These are phyloP conservation scores for Glaucidium brasilianum DNA, from an alignment of 2,113 vertebrate species.

Conservation along the genomic window DNA sequence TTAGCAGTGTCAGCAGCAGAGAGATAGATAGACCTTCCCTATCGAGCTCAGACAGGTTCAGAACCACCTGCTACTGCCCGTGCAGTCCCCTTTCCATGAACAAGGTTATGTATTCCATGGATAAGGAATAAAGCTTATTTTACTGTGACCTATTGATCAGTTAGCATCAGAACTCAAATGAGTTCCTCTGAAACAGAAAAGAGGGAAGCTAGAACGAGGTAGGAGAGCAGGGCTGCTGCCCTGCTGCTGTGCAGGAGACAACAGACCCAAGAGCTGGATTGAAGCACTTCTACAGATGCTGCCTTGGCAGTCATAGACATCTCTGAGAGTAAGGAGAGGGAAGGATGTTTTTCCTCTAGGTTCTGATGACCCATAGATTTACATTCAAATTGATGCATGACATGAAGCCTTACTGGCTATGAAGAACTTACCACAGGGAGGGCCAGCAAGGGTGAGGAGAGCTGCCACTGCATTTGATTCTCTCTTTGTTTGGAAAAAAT, in stretches of 20 bases:
- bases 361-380: background rate
- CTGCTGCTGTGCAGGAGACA: background rate
- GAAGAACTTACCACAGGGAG: background rate
- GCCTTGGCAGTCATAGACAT: background rate
- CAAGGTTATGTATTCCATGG: background rate
- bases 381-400: background rate
- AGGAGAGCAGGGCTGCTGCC: background rate
- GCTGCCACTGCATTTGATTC: background rate
- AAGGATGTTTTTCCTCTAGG: background rate
- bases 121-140: background rate
- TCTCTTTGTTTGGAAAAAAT: background rate
- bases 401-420: background rate
- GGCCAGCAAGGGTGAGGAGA: background rate
- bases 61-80: background rate
- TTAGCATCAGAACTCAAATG: background rate
- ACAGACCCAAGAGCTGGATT: background rate
- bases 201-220: background rate
- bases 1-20: background rate
- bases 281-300: background rate
- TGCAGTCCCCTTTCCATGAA: background rate
- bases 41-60: background rate
- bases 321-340: background rate
- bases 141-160: background rate
- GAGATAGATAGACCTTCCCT: background rate
- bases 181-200: background rate